Percentiles rank a stretch among this genome's conserved stretches.
Evolutionary conservation across 2,797 vertebrate species (phyloP).

Genomic region (Bradypus variegatus): DNA sequence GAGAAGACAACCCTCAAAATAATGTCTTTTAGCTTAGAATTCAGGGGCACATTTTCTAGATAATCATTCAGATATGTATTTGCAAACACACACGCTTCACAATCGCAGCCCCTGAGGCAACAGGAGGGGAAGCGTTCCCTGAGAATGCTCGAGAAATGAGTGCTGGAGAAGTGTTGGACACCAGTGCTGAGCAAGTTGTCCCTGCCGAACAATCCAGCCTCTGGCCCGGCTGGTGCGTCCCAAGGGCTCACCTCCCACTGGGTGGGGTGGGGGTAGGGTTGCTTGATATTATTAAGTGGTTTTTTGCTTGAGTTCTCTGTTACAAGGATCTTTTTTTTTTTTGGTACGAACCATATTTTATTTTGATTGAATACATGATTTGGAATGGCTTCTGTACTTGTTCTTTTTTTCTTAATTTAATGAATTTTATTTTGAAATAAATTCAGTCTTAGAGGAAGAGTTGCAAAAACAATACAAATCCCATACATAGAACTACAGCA

Average conservation of each 20-base stretch:
- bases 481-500: too few relatives aligned
- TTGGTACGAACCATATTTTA: too few relatives aligned
- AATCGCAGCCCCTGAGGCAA: not conserved
- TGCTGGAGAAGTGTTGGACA: not conserved
- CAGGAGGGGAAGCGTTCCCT: not conserved
- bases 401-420: too few relatives aligned
- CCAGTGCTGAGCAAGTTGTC: not conserved
- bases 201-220: not conserved
- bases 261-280: too few relatives aligned
- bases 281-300: not conserved
- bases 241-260: not conserved
- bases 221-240: not conserved
- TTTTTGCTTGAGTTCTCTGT: conserved; percentile 1
- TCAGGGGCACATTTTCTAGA: conserved; percentile 27
- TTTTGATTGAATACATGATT: too few relatives aligned
- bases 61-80: not conserved
- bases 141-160: conserved; percentile 11
- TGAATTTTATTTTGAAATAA: too few relatives aligned
- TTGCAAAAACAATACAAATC: too few relatives aligned
- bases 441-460: too few relatives aligned
- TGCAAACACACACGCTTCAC: not conserved
- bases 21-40: not conserved
- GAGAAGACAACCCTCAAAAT: not conserved
- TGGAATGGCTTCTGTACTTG: too few relatives aligned
- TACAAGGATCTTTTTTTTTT: not conserved